Percentiles rank a stretch among this genome's conserved stretches.
Evolutionary conservation across 1,140 invertebrate species (phyloP).

Genomic region (Sesamia nonagrioides): DNA sequence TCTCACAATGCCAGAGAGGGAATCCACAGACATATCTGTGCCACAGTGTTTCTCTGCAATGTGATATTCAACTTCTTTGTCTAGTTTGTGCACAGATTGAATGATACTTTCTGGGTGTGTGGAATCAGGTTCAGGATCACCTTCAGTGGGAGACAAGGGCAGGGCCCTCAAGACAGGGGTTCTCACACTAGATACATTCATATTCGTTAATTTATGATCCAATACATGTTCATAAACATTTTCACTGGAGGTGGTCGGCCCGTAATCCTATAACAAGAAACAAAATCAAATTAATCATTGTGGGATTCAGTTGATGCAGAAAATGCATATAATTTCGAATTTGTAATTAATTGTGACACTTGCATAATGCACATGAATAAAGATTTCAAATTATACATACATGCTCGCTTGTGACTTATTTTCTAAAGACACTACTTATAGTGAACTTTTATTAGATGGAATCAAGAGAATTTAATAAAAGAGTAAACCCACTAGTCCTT

Average conservation of each 20-base stretch:
- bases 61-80: constrained; percentile 81
- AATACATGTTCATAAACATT: constrained; percentile 81
- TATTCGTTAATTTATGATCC: constrained; percentile 83
- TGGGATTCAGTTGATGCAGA: constrained; percentile 52
- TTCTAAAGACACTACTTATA: neutral
- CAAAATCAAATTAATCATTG: constrained; percentile 38
- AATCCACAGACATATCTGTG: constrained; percentile 79
- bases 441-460: neutral
- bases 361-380: constrained; percentile 35
- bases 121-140: constrained; percentile 83
- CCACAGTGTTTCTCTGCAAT: constrained; percentile 78
- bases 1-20: constrained; percentile 77
- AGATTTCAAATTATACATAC: constrained; percentile 31
- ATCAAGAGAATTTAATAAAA: neutral
- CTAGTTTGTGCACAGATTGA: constrained; percentile 78
- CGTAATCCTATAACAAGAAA: constrained; percentile 82
- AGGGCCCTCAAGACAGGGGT: constrained; percentile 79
- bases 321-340: constrained; percentile 59
- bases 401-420: neutral
- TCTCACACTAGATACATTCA: constrained; percentile 80
- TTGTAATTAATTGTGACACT: constrained; percentile 46
- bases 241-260: constrained; percentile 86
- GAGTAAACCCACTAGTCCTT: neutral
- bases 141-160: constrained; percentile 73
- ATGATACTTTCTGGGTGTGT: constrained; percentile 84